Percentiles rank a stretch among this genome's conserved stretches.
phyloP scores from a whole-genome alignment of 2,888 invertebrate genomes.

The Andrena chrysosceles region DNA sequence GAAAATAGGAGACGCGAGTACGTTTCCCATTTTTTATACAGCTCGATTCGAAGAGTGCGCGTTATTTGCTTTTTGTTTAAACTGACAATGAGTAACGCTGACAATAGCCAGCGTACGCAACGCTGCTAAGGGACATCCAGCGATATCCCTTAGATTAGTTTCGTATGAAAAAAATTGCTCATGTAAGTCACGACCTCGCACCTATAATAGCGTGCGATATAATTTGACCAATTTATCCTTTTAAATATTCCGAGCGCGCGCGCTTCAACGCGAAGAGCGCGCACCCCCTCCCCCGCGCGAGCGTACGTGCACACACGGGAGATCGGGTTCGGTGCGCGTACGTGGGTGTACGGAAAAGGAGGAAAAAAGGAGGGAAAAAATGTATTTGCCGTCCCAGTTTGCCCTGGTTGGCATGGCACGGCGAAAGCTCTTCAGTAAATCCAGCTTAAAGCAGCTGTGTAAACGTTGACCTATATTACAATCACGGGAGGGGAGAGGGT shows the following conservation, averaged over 20 bases:
- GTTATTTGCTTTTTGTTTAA: background rate
- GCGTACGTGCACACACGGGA: background rate
- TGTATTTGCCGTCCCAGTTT: slow-evolving; percentile 83
- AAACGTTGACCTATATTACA: slow-evolving; percentile 84
- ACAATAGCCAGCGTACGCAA: too few species aligned
- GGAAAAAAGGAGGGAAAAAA: slow-evolving; percentile 73
- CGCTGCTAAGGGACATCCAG: too few species aligned
- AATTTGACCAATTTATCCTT: background rate
- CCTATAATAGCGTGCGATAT: background rate
- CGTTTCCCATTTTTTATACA: background rate
- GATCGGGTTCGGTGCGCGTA: background rate
- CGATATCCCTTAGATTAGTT: too few species aligned
- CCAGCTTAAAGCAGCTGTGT: slow-evolving; percentile 84
- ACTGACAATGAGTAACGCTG: too few species aligned
- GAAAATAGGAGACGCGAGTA: background rate
- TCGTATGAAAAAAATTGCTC: too few species aligned
- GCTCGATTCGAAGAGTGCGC: background rate
- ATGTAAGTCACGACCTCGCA: background rate
- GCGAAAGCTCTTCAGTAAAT: slow-evolving; percentile 83
- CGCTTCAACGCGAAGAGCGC: background rate
- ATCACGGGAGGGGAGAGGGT: slow-evolving; percentile 72
- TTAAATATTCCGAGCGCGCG: slow-evolving; percentile 5
- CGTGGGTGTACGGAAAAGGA: slow-evolving; percentile 37
- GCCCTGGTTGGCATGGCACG: slow-evolving; percentile 79
- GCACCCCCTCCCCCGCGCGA: background rate